Base-by-base conservation (phyloP, 1,140 invertebrate species). In the Temnothorax nylanderi region DNA sequence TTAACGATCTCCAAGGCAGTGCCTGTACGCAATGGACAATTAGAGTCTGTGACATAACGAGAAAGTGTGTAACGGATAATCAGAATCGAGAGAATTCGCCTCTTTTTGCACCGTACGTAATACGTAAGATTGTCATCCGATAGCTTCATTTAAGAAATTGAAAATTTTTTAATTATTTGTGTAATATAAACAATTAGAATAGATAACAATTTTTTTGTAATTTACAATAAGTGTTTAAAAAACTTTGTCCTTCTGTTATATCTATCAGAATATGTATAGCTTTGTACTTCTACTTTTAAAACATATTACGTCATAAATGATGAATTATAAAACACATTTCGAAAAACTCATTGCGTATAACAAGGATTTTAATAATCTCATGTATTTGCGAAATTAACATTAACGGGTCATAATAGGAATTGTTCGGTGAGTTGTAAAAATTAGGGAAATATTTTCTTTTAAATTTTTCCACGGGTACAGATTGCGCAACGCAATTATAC, bases 1-100 rank as follows among this genome's bases (percentile, higher is more conserved):
- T 74, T 84, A 84, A 60, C 37, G 51, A 47, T 32, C 78, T 3
- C 21, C 65, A 4, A 71, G 71, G 47, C 41, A 8, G n/a, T 69
- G 34, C 21, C 56, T 77, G 47, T 44, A 26, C 41, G n/a, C 18
- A 34, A 16, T 32, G 64, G 21, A 69, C 13, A 32, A 54, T 54
- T 10, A 18, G 60, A 49, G 37, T 80, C n/a, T 16, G 60, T 51
- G 34, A 67, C n/a, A 18, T 54, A 11, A 51, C 44, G 26, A 44
- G 47, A n/a, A 2, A 49, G 37, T n/a, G 21, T 34, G 16, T 26
- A 58, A 60, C 51, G 34, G 16, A 41, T 32, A 21, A 51, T 67
- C 13, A 13, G 56, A 44, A 76, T 6, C 2, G 18, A 26, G 37
- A 77, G 21, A 47, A 49, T 67, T 41, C 8, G 6, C 47, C 32